phyloP scores from a whole-genome alignment of 2,888 invertebrate genomes.

The Ormyrus rosae region DNA sequence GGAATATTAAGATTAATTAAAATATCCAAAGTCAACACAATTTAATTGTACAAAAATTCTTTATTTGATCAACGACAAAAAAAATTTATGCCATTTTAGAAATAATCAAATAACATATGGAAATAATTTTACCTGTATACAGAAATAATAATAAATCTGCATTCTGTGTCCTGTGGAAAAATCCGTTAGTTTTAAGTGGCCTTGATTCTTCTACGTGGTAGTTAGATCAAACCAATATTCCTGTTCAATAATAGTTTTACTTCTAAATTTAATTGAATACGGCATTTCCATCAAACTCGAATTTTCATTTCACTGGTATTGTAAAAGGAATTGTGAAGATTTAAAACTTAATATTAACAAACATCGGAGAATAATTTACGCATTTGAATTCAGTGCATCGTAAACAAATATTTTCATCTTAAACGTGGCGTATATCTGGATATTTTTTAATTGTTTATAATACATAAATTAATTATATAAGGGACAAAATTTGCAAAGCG shows the following conservation, averaged over 20 bases:
- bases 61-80: constrained; percentile 40
- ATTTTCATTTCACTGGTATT: too few species aligned
- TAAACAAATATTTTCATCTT: constrained; percentile 54
- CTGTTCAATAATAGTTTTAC: constrained; percentile 72
- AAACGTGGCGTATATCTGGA: constrained; percentile 69
- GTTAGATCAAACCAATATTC: constrained; percentile 79
- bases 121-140: not conserved
- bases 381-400: not conserved
- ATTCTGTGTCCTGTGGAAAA: constrained; percentile 61
- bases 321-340: too few species aligned
- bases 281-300: too few species aligned
- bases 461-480: constrained; percentile 72
- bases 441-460: constrained; percentile 70
- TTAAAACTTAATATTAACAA: too few species aligned
- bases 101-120: too few species aligned
- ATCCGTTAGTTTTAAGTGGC: constrained; percentile 77
- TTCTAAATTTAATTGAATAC: too few species aligned
- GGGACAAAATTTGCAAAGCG: constrained; percentile 59
- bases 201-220: constrained; percentile 82
- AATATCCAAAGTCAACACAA: constrained; percentile 15
- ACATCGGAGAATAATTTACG: constrained; percentile 1
- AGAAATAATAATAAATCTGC: too few species aligned
- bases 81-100: too few species aligned
- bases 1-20: constrained; percentile 41
- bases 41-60: constrained; percentile 11